Base-by-base conservation (phyloP, 2,888 invertebrate genomes). In the Mellilla xanthometata region DNA sequence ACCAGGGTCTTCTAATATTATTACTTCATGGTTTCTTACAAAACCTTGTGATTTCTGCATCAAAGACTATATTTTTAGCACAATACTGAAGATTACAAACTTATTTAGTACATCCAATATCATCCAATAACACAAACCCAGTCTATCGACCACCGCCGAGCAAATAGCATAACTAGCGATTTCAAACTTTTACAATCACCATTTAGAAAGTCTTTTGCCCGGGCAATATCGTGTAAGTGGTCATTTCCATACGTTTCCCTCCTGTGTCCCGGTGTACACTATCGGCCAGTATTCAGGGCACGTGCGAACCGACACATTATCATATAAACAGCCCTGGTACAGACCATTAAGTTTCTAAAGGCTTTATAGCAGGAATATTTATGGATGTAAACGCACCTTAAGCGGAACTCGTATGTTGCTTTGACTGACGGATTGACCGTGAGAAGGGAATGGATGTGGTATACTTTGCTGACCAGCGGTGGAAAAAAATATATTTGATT, bases 351-450 rank as follows among this genome's bases (percentile, higher is more conserved):
- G 72, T 71, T 70, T 70, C 70, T 64, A 73, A 76, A 83, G 78
- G 78, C 69, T 79, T 76, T 81, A 76, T 71, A 64, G 75, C 62
- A 46, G 56, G 76, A 78, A 80, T 83, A 79, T 77, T 81, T 83
- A 81, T 83, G 71, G 80, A 76, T 81, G 76, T 76, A 77, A 81
- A 68, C 72, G 69, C 63, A 67, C 82, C 80, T 77, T 83, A 79
- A 78, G 75, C 62, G 77, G 77, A 62, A 68, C 71, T 70, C 75
- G 74, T 78, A 76, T 65, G 68, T 76, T 64, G 59, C 49, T 40
- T 22, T 49, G 36, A 54, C 24, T 51, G 42, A 54, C 43, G 42
- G 36, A 44, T 52, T 42, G 23, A 8, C 27, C 12, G 22, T 33
- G 22, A 27, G 29, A 32, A 40, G 5, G 12, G 5, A 28, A 35